phyloP scores from a whole-genome alignment of 2,113 vertebrate species.

The Ctenodactylus gundi region DNA sequence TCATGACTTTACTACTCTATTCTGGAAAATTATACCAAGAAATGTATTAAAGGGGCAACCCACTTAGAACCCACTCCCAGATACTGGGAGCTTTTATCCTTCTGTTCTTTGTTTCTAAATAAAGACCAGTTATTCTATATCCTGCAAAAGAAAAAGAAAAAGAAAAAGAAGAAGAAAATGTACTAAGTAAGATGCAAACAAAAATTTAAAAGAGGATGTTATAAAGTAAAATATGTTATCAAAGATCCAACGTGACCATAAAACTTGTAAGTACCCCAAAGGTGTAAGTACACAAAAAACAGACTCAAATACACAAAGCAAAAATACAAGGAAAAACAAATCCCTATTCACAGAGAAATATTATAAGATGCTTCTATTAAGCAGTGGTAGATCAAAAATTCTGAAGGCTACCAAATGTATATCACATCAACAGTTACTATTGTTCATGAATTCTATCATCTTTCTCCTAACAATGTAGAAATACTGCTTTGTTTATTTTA shows the following conservation, averaged over 20 bases:
- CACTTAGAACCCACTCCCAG: too few species aligned
- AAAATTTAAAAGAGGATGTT: not conserved
- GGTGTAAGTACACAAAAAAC: too few species aligned
- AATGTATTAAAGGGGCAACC: too few species aligned
- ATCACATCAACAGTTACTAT: not conserved
- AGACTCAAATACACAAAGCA: not conserved
- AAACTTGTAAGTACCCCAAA: not conserved
- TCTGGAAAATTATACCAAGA: conserved; percentile 26
- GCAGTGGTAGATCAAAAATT: not conserved
- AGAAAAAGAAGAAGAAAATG: too few species aligned
- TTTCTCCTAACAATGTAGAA: not conserved
- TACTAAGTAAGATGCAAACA: not conserved
- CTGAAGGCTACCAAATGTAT: not conserved
- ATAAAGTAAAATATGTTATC: not conserved
- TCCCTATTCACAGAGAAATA: not conserved
- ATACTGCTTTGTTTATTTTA: not conserved
- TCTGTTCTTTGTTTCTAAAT: too few species aligned
- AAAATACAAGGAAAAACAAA: not conserved
- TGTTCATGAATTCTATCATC: not conserved
- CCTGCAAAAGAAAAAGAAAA: too few species aligned
- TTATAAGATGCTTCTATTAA: not conserved
- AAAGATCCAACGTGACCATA: not conserved
- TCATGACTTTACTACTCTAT: not conserved
- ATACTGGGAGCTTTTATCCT: too few species aligned
- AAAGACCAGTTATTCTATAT: too few species aligned